These are phyloP conservation scores for Huso huso DNA, from an alignment of 2,797 vertebrate genomes.

Conservation along the genomic window DNA sequence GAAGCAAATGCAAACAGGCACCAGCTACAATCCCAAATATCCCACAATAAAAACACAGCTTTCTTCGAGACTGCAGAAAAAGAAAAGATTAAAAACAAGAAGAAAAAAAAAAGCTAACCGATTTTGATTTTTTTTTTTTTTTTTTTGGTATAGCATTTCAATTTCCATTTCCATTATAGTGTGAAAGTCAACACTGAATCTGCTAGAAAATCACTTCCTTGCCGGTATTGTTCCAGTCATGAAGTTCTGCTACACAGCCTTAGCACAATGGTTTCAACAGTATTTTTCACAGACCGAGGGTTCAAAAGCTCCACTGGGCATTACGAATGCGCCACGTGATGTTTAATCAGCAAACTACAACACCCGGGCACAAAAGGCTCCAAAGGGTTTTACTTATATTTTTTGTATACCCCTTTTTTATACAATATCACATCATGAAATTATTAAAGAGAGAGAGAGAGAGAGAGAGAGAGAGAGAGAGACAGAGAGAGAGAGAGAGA, in stretches of 20 bases:
- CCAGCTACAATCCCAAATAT: background rate
- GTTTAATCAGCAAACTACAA: slow-evolving; percentile 47
- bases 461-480: no score
- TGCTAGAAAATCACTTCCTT: slow-evolving; percentile 25
- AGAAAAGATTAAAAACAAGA: slow-evolving; percentile 21
- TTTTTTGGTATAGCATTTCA: slow-evolving; percentile 14
- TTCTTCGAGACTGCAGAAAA: slow-evolving; percentile 47
- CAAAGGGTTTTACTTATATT: slow-evolving; percentile 48
- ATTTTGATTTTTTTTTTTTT: slow-evolving; percentile 17
- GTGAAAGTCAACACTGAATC: slow-evolving; percentile 16
- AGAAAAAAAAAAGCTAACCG: slow-evolving; percentile 19
- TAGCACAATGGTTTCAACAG: slow-evolving; percentile 57
- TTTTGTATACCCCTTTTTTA: slow-evolving; percentile 34
- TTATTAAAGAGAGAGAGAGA: slow-evolving; percentile 36
- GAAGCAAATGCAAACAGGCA: slow-evolving; percentile 29
- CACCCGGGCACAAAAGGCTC: slow-evolving; percentile 29
- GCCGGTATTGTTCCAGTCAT: slow-evolving; percentile 46
- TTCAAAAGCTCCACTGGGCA: slow-evolving; percentile 59
- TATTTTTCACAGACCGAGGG: slow-evolving; percentile 55
- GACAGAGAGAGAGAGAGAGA: no score
- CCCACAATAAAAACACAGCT: slow-evolving; percentile 28
- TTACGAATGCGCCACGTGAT: slow-evolving; percentile 47
- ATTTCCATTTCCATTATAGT: slow-evolving; percentile 23
- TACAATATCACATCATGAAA: slow-evolving; percentile 60
- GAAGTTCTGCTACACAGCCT: slow-evolving; percentile 62